These are phyloP conservation scores for Drosophila cracens DNA, from an alignment of 2,888 invertebrate species.

Conservation along the genomic window DNA sequence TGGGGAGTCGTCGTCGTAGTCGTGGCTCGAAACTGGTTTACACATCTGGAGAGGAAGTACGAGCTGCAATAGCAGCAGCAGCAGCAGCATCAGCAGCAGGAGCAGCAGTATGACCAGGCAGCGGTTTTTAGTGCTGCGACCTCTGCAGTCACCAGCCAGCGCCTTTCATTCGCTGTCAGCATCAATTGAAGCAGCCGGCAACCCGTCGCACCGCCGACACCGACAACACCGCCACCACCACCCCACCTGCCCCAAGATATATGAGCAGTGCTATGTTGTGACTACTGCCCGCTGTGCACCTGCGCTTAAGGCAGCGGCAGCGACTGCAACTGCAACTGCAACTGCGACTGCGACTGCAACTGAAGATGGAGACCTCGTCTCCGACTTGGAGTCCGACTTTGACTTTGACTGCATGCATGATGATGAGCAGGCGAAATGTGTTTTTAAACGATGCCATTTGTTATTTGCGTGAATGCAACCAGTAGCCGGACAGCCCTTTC, in stretches of 20 bases:
- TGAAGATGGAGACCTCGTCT: slow-evolving; percentile 41
- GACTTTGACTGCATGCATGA: slow-evolving; percentile 22
- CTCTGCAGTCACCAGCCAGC: slow-evolving; percentile 49
- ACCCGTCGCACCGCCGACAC: slow-evolving; percentile 8
- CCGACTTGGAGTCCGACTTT: slow-evolving; percentile 23
- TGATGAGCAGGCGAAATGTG: slow-evolving; percentile 75
- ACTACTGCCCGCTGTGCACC: slow-evolving; percentile 79
- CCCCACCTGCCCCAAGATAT: slow-evolving; percentile 53
- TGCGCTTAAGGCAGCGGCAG: slow-evolving; percentile 51
- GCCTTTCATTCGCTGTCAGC: slow-evolving; percentile 80
- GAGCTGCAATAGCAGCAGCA: slow-evolving; percentile 26
- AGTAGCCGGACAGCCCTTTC: slow-evolving; percentile 55
- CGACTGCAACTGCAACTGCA: background rate
- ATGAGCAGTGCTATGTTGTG: slow-evolving; percentile 75
- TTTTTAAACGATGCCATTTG: slow-evolving; percentile 83
- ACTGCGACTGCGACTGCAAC: slow-evolving; percentile 12
- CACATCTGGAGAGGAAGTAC: slow-evolving; percentile 63
- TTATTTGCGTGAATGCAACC: slow-evolving; percentile 67
- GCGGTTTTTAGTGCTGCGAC: slow-evolving; percentile 41
- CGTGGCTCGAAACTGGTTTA: slow-evolving; percentile 64
- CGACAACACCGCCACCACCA: background rate
- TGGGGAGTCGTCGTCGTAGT: slow-evolving; percentile 67
- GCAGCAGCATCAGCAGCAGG: slow-evolving; percentile 28
- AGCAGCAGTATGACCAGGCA: slow-evolving; percentile 41
- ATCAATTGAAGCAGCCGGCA: slow-evolving; percentile 74